phyloP scores from a whole-genome alignment of 2,888 invertebrate species.

The Cephus nigrinus region DNA sequence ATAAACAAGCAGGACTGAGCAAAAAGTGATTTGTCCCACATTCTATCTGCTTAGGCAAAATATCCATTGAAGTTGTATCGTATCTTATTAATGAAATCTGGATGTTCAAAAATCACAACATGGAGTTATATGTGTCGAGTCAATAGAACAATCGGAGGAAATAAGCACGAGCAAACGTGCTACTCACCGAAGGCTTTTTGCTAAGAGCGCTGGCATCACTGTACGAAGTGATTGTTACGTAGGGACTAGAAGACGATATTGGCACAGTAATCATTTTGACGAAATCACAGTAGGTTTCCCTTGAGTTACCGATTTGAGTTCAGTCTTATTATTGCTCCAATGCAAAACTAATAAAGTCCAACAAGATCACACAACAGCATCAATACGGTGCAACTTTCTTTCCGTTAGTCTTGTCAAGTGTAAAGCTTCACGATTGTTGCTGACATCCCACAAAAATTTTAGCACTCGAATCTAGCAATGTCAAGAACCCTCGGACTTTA shows the following conservation, averaged over 20 bases:
- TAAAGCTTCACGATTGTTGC: background rate
- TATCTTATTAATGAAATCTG: background rate
- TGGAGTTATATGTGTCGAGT: background rate
- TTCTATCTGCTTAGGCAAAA: background rate
- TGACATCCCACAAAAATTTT: background rate
- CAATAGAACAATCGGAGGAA: background rate
- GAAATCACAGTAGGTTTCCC: background rate
- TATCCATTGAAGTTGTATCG: background rate
- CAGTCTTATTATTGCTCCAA: background rate
- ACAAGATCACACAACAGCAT: background rate
- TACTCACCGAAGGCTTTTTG: slow-evolving; percentile 55
- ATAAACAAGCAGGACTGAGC: background rate
- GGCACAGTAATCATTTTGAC: slow-evolving; percentile 59
- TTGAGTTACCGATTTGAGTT: background rate
- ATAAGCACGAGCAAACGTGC: background rate
- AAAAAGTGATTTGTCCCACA: background rate
- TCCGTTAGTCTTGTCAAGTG: background rate
- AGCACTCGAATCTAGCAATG: background rate
- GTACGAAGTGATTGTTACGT: slow-evolving; percentile 57
- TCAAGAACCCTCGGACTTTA: background rate
- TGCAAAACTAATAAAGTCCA: background rate
- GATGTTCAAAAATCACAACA: background rate
- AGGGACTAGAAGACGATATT: slow-evolving; percentile 56
- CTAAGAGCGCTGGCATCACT: slow-evolving; percentile 59
- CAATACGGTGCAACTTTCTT: background rate